phyloP scores from a whole-genome alignment of 2,113 vertebrate species.

The Hippocampus guttulatus region DNA sequence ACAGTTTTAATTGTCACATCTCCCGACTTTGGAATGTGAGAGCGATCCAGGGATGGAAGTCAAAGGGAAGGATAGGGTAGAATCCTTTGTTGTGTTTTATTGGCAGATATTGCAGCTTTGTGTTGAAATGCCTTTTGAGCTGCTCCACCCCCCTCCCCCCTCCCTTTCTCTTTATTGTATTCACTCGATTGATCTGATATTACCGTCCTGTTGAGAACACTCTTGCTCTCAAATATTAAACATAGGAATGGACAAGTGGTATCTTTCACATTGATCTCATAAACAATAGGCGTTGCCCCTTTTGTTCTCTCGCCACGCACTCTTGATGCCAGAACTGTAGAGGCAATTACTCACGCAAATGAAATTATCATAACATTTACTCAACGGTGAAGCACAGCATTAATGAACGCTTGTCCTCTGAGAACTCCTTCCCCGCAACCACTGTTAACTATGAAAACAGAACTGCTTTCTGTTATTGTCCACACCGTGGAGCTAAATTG shows the following conservation, averaged over 20 bases:
- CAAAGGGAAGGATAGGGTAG: slow-evolving; percentile 1
- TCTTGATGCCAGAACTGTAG: slow-evolving; percentile 42
- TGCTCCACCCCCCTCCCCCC: neutral
- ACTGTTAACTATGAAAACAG: slow-evolving; percentile 25
- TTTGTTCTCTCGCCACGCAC: slow-evolving; percentile 19
- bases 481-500: slow-evolving; percentile 10
- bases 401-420: slow-evolving; percentile 26
- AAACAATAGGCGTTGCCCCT: slow-evolving; percentile 42
- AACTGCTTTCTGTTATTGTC: slow-evolving; percentile 33
- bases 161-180: neutral
- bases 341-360: slow-evolving; percentile 61
- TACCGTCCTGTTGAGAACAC: neutral
- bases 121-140: neutral
- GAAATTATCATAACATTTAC: slow-evolving; percentile 65
- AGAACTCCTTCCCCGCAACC: slow-evolving; percentile 20
- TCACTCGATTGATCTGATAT: neutral
- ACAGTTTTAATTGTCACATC: slow-evolving; percentile 53
- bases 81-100: slow-evolving; percentile 7
- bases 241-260: slow-evolving; percentile 27
- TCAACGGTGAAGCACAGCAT: slow-evolving; percentile 38
- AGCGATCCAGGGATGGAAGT: slow-evolving; percentile 23
- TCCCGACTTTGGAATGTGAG: slow-evolving; percentile 39
- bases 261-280: slow-evolving; percentile 41
- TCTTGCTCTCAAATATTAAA: slow-evolving; percentile 14
- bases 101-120: slow-evolving; percentile 5